Conservation (phyloP, 2,113 vertebrate species). For the Rhinolophus sinicus region DNA sequence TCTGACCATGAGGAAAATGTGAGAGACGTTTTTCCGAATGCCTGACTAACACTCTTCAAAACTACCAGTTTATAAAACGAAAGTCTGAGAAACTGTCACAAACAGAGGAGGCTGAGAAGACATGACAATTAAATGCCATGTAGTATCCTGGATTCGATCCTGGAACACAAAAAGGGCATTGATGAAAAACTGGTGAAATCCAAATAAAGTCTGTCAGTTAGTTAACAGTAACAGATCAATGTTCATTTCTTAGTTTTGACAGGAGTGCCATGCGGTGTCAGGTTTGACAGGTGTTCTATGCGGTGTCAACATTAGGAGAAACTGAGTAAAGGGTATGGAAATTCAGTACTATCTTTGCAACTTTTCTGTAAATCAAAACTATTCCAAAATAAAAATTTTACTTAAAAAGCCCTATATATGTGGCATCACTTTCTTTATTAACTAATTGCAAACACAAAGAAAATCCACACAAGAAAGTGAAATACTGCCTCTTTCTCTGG, state of each 20-base stretch:
- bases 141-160: background rate
- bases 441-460: background rate
- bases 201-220: background rate
- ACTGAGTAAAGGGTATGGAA: background rate
- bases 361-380: slow-evolving; percentile 13
- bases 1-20: background rate
- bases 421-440: slow-evolving; percentile 27
- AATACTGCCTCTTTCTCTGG: background rate
- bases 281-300: too few relatives aligned
- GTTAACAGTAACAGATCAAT: too few relatives aligned
- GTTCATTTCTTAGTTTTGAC: background rate
- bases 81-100: background rate
- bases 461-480: background rate
- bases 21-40: background rate
- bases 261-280: background rate
- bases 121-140: background rate
- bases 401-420: background rate
- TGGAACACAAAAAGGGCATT: background rate
- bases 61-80: background rate
- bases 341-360: background rate
- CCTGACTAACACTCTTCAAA: background rate
- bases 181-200: background rate
- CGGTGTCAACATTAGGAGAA: background rate
- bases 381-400: background rate
- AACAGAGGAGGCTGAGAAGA: background rate